phyloP scores from a whole-genome alignment of 2,888 invertebrate species.

The Himalopsyche kuldschensis region DNA sequence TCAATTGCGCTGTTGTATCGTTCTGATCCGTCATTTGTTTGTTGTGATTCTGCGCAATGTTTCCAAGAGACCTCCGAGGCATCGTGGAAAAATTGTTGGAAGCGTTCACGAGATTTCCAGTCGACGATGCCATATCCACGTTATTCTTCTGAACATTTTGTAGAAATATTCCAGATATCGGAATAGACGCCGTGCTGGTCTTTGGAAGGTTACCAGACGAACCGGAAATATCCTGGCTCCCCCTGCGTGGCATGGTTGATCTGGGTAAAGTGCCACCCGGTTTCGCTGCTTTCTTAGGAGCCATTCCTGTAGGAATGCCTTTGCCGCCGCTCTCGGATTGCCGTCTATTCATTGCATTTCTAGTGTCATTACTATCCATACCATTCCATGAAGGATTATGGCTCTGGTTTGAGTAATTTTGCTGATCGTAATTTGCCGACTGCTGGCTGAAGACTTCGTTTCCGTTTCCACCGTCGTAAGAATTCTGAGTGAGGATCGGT shows the following conservation, averaged over 20 bases:
- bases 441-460: not conserved
- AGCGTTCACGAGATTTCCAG: not conserved
- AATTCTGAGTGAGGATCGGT: not conserved
- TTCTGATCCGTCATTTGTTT: conserved; percentile 41
- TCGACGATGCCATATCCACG: not conserved
- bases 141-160: conserved; percentile 6
- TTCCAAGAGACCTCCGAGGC: conserved; percentile 13
- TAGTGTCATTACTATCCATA: not conserved
- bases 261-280: not conserved
- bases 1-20: conserved; percentile 47
- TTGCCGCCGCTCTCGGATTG: not conserved
- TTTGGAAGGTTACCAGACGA: not conserved
- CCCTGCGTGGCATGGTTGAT: not conserved
- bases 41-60: conserved; percentile 46
- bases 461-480: not conserved
- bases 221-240: not conserved
- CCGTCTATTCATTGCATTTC: not conserved
- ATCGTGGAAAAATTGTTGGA: conserved; percentile 13
- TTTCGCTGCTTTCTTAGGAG: not conserved
- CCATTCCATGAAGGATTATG: not conserved
- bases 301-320: not conserved
- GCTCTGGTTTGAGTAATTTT: not conserved
- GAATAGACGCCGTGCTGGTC: conserved; percentile 3
- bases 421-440: not conserved
- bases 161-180: conserved; percentile 20